A percentile compares a stretch with the other conserved stretches of the same genome.
Evolutionary conservation across 2,888 invertebrate species (phyloP).

Genomic region (Lepidochrysops patricia): DNA sequence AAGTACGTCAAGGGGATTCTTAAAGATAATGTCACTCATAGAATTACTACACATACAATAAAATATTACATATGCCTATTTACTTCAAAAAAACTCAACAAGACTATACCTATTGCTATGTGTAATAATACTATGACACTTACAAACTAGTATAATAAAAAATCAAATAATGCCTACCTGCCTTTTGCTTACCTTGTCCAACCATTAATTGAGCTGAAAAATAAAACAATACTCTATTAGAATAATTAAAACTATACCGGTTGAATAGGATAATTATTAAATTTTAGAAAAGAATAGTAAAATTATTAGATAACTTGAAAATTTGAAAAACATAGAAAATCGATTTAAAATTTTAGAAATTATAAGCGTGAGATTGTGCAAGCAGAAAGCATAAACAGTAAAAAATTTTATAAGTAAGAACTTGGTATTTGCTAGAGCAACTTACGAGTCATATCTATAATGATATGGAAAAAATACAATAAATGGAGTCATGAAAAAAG

Average conservation of each 20-base stretch:
- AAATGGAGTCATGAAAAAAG: background rate
- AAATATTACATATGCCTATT: too few species aligned
- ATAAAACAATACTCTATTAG: conserved; percentile 18
- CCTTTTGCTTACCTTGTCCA: conserved; percentile 82
- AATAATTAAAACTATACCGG: background rate
- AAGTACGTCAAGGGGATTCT: background rate
- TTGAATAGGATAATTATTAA: background rate
- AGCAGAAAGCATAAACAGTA: background rate
- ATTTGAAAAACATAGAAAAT: conserved; percentile 7
- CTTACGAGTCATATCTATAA: background rate
- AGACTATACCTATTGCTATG: background rate
- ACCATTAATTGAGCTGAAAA: conserved; percentile 91
- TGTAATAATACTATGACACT: background rate
- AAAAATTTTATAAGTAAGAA: conserved; percentile 11
- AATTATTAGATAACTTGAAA: too few species aligned
- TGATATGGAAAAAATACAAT: background rate
- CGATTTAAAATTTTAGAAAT: background rate
- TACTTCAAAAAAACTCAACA: too few species aligned
- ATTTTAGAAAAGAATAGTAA: background rate
- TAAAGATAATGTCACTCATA: background rate
- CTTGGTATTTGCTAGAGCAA: background rate
- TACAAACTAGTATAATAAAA: background rate
- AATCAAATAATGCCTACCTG: conserved; percentile 2
- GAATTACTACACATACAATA: background rate
- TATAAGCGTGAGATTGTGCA: conserved; percentile 2